These are phyloP conservation scores for Nematostella vectensis DNA, from an alignment of 92 coral and sea anemone genomes.

Conservation along the genomic window DNA sequence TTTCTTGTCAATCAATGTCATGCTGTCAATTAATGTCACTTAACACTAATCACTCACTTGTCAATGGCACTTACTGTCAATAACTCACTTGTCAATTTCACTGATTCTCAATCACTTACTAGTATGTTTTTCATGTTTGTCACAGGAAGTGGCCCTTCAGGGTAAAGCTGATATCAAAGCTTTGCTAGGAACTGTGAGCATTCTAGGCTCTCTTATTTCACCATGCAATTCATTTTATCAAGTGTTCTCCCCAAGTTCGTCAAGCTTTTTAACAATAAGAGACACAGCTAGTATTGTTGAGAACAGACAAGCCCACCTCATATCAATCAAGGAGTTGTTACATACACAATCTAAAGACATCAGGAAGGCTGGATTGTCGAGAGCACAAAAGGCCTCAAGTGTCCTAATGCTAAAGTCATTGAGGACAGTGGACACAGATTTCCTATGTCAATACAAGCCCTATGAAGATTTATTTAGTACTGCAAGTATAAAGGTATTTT, in stretches of 20 bases:
- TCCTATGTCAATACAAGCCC: constrained; percentile 28
- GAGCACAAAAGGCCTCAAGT: constrained; percentile 32
- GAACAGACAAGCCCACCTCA: not conserved
- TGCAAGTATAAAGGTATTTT: not conserved
- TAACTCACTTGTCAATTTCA: too few species aligned
- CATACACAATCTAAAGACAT: constrained; percentile 11
- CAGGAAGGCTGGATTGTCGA: constrained; percentile 17
- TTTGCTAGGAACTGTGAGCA: constrained; percentile 23
- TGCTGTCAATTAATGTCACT: too few species aligned
- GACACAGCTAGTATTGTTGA: constrained; percentile 18
- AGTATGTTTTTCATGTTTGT: not conserved
- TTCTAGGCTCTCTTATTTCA: constrained; percentile 28
- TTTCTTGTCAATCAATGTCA: too few species aligned
- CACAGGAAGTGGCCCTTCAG: constrained; percentile 40
- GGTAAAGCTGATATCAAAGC: constrained; percentile 26
- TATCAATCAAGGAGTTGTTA: constrained; percentile 5
- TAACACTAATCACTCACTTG: too few species aligned
- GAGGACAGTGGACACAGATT: constrained; percentile 21
- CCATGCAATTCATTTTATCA: constrained; percentile 16
- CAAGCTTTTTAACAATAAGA: constrained; percentile 32
- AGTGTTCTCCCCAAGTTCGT: constrained; percentile 40
- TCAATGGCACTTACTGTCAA: too few species aligned
- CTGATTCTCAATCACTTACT: too few species aligned
- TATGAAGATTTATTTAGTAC: constrained; percentile 28
- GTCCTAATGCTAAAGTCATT: constrained; percentile 29